Conservation (phyloP, 2,113 vertebrate species). For the Archilochus colubris region DNA sequence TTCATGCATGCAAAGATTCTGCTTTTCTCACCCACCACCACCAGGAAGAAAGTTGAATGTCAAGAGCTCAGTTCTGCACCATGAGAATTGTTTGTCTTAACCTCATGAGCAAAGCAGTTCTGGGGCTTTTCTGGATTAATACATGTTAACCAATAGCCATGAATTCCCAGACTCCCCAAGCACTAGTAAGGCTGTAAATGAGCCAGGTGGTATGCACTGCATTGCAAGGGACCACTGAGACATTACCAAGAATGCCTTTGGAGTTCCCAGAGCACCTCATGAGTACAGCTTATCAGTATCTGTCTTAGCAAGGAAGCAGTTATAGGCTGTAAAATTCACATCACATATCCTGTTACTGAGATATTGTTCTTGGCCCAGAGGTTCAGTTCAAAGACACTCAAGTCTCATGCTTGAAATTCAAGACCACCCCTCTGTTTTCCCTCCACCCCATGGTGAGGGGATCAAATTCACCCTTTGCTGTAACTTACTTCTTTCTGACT, state of each 20-base stretch:
- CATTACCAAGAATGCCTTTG: background rate
- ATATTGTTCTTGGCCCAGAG: slow-evolving; percentile 44
- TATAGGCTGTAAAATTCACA: slow-evolving; percentile 41
- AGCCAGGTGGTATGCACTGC: background rate
- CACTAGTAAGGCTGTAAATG: background rate
- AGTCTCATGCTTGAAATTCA: background rate
- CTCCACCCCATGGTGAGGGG: background rate
- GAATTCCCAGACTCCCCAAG: background rate
- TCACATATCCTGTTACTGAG: slow-evolving; percentile 31
- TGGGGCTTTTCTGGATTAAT: background rate
- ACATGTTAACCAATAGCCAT: background rate
- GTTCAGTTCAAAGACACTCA: slow-evolving; percentile 18
- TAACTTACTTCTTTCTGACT: background rate
- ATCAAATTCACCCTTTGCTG: slow-evolving; percentile 5
- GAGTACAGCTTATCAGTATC: slow-evolving; percentile 19
- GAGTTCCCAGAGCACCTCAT: slow-evolving; percentile 24
- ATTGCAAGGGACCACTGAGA: background rate
- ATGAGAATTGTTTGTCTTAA: background rate
- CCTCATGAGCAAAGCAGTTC: background rate
- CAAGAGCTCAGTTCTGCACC: background rate
- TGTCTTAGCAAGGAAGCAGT: slow-evolving; percentile 26
- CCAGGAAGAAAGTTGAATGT: background rate
- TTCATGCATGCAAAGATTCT: background rate
- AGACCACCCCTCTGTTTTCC: slow-evolving; percentile 31
- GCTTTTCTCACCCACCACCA: background rate